Conservation (phyloP, 2,113 vertebrate species). For the Polypterus bichir region DNA sequence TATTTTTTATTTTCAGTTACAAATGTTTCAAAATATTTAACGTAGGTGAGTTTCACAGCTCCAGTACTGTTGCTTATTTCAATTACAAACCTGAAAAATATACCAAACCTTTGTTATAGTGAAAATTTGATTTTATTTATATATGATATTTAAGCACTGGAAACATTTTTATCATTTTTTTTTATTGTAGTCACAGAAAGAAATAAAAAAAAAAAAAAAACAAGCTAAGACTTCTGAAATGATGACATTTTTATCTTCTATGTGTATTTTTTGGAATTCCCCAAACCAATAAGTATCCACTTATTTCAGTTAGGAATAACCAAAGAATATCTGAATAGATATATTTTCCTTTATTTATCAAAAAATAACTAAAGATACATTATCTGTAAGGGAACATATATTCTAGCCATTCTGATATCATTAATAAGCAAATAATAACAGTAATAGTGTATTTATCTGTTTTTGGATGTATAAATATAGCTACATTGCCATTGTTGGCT, state of each 20-base stretch:
- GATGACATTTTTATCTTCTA: not conserved
- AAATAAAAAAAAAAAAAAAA: not conserved
- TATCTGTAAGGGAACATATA: too few species aligned
- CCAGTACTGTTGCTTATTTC: constrained; percentile 13
- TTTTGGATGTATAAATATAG: too few species aligned
- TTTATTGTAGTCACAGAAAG: constrained; percentile 6
- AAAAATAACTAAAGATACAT: too few species aligned
- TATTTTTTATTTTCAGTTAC: constrained; percentile 21
- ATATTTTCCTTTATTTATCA: too few species aligned
- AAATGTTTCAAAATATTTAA: constrained; percentile 27
- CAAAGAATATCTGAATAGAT: too few species aligned
- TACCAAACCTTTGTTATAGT: constrained; percentile 24
- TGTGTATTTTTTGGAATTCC: too few species aligned
- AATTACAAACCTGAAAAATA: constrained; percentile 25
- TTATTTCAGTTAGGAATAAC: too few species aligned
- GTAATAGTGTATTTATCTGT: too few species aligned
- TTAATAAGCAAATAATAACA: too few species aligned
- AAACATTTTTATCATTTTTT: not conserved
- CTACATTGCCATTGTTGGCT: too few species aligned
- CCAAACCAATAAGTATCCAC: too few species aligned
- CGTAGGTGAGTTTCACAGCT: constrained; percentile 20
- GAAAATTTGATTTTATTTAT: not conserved
- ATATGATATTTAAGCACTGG: constrained; percentile 1
- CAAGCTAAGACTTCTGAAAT: constrained; percentile 16
- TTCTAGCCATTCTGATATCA: too few species aligned